Evolutionary conservation across 2,888 invertebrate genomes (phyloP).

Genomic region (Acrobasis suavella): DNA sequence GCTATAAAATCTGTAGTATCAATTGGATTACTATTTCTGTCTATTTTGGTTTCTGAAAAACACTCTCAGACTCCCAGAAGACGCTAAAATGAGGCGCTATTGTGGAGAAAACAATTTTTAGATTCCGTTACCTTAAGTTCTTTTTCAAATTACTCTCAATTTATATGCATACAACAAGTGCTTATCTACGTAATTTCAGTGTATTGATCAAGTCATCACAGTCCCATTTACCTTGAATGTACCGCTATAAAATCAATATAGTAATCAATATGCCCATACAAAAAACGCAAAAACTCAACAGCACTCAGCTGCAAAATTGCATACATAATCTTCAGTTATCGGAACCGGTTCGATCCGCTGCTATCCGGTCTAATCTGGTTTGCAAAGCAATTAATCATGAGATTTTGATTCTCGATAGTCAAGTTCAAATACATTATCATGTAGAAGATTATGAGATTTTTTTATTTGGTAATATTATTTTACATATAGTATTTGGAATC

Average conservation of each 20-base stretch:
- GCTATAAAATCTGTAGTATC: no score
- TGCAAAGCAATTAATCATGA: conserved; percentile 14
- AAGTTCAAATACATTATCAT: conserved; percentile 7
- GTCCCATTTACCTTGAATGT: background rate
- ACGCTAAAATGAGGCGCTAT: no score
- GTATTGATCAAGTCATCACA: conserved; percentile 10
- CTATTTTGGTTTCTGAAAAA: no score
- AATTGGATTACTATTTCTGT: no score
- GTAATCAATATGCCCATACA: conserved; percentile 3
- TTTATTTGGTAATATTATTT: background rate
- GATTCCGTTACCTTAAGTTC: no score
- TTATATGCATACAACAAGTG: no score
- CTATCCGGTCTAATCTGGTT: conserved; percentile 9
- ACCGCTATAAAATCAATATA: conserved; percentile 15
- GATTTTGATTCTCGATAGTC: conserved; percentile 7
- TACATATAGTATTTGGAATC: no score
- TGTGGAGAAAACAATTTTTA: no score
- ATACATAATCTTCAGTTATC: conserved; percentile 15
- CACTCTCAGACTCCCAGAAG: no score
- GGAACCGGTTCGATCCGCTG: conserved; percentile 8
- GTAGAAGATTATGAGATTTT: background rate
- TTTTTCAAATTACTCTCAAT: no score
- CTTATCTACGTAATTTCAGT: background rate
- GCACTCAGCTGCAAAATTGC: conserved; percentile 11
- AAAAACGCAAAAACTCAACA: conserved; percentile 15